phyloP scores from a whole-genome alignment of 2,797 vertebrate species.

The Aselliscus stoliczkanus region DNA sequence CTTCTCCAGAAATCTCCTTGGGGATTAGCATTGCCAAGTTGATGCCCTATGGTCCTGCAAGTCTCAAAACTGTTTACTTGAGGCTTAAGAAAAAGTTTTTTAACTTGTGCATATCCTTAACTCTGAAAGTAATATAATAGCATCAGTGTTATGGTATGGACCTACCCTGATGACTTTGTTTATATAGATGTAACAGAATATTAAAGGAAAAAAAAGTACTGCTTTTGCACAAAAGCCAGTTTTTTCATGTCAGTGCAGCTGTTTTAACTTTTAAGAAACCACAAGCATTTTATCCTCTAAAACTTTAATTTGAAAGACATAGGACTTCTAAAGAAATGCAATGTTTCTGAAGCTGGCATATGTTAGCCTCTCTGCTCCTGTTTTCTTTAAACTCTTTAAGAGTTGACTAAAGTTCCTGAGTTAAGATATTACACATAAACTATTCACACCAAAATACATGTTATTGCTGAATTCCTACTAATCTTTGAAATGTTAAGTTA shows the following conservation, averaged over 20 bases:
- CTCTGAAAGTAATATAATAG: neutral
- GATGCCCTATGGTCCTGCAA: neutral
- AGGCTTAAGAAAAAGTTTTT: neutral
- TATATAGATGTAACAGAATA: neutral
- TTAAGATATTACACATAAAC: neutral
- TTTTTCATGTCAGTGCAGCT: constrained; percentile 66
- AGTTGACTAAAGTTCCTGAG: neutral
- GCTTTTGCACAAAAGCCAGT: constrained; percentile 33
- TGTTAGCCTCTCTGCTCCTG: neutral
- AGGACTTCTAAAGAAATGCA: constrained; percentile 32
- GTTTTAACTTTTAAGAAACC: constrained; percentile 72
- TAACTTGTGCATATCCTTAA: neutral
- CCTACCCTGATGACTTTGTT: constrained; percentile 32
- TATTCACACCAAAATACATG: constrained; percentile 33
- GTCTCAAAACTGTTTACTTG: neutral
- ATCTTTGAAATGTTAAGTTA: constrained; percentile 2
- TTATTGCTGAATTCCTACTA: neutral
- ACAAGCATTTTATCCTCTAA: constrained; percentile 52
- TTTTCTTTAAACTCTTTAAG: constrained; percentile 27
- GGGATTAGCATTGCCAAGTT: neutral
- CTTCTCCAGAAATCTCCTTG: constrained; percentile 25
- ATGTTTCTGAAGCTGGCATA: constrained; percentile 15
- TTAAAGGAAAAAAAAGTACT: neutral
- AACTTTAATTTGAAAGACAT: constrained; percentile 65
- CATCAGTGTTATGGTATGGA: neutral